These are phyloP conservation scores for Piaya cayana DNA, from an alignment of 2,113 vertebrate species.

Conservation along the genomic window DNA sequence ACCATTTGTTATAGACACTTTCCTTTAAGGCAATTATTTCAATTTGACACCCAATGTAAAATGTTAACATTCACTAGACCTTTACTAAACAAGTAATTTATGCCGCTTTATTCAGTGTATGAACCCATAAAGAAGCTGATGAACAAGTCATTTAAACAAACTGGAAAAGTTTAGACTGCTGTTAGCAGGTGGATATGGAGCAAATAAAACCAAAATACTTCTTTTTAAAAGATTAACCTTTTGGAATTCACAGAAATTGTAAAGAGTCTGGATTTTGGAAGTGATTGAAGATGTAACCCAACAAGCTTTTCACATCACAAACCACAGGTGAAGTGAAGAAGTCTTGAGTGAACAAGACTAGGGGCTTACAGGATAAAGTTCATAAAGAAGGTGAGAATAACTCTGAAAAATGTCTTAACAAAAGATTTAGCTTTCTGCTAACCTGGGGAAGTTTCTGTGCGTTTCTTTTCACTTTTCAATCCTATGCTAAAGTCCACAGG, in stretches of 20 bases:
- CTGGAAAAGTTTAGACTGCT: not conserved
- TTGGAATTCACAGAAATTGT: not conserved
- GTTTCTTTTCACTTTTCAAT: not conserved
- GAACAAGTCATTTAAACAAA: not conserved
- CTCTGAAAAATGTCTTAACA: not conserved
- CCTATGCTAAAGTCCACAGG: not conserved
- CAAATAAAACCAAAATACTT: not conserved
- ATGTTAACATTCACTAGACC: not conserved
- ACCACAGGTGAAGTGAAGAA: not conserved
- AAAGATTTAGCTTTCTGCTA: not conserved
- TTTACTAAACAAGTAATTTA: not conserved
- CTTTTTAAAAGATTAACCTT: not conserved
- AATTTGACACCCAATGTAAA: not conserved
- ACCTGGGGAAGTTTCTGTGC: not conserved
- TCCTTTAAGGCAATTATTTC: conserved; percentile 39
- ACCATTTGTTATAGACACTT: not conserved
- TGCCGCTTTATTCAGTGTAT: not conserved
- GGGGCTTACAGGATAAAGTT: not conserved
- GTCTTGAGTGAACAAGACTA: not conserved
- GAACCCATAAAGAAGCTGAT: not conserved
- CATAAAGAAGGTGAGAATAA: not conserved
- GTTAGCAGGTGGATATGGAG: not conserved
- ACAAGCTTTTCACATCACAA: not conserved
- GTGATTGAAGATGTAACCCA: not conserved
- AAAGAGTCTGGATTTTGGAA: not conserved